Conservation (phyloP, 2,113 vertebrate genomes). For the Potamarius usumacintae region DNA sequence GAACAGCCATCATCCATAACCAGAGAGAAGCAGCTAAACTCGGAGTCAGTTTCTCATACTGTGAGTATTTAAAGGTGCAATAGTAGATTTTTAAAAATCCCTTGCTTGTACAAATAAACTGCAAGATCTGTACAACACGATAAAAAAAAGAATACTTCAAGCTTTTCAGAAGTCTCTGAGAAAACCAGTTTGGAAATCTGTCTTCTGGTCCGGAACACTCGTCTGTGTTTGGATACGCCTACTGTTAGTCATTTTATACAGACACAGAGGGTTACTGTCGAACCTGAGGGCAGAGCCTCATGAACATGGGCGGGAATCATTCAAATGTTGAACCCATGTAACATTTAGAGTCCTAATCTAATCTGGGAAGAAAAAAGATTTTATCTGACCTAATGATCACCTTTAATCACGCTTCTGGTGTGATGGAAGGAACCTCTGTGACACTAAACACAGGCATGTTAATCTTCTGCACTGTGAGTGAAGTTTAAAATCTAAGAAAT, state of each 20-base stretch:
- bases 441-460: background rate
- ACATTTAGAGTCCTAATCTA: too few species aligned
- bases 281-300: background rate
- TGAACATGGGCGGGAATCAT: background rate
- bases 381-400: background rate
- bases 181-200: background rate
- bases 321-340: too few species aligned
- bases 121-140: background rate
- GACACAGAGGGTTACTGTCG: background rate
- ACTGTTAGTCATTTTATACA: background rate
- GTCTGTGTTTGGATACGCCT: background rate
- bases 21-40: conserved; percentile 76
- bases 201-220: background rate
- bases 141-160: background rate
- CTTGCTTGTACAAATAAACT: background rate
- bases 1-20: conserved; percentile 75
- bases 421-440: background rate
- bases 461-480: background rate
- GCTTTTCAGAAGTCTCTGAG: background rate
- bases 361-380: background rate
- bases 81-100: background rate
- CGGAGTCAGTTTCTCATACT: conserved; percentile 81
- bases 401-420: background rate
- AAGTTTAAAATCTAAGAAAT: background rate
- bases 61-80: conserved; percentile 73